Evolutionary conservation across 2,888 invertebrate genomes (phyloP).

Genomic region (Metalampra italica): DNA sequence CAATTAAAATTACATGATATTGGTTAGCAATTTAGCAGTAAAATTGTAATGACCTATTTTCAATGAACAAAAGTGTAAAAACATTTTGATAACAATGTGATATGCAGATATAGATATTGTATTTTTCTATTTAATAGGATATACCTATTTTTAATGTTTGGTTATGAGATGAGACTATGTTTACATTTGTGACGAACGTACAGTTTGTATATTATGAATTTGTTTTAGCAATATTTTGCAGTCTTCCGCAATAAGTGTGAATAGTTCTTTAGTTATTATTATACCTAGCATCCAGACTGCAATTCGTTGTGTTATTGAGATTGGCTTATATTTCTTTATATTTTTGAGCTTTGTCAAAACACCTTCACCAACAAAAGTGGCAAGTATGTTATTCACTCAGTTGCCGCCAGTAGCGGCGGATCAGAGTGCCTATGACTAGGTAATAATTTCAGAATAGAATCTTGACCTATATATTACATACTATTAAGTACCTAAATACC

Average conservation of each 20-base stretch:
- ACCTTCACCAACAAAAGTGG: too few relatives aligned
- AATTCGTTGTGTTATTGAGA: background rate
- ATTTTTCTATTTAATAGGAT: conserved; percentile 26
- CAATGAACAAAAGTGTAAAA: background rate
- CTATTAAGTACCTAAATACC: too few relatives aligned
- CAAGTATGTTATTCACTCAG: too few relatives aligned
- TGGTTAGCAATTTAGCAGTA: background rate
- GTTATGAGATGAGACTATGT: conserved; percentile 21
- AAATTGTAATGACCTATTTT: background rate
- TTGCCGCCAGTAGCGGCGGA: too few relatives aligned
- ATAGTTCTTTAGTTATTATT: background rate
- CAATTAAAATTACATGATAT: background rate
- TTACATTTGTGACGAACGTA: conserved; percentile 17
- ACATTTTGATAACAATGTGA: conserved; percentile 35
- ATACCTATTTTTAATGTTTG: conserved; percentile 17
- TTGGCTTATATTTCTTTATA: too few relatives aligned
- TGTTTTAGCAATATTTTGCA: conserved; percentile 5
- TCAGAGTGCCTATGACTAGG: too few relatives aligned
- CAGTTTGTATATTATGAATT: conserved; percentile 17
- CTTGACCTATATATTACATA: too few relatives aligned
- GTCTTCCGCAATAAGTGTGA: background rate
- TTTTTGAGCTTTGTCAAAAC: too few relatives aligned
- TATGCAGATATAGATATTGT: conserved; percentile 36
- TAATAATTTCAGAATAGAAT: too few relatives aligned
- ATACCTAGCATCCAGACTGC: background rate